Conservation (phyloP, 2,113 vertebrate genomes). For the Balaenoptera acutorostrata region DNA sequence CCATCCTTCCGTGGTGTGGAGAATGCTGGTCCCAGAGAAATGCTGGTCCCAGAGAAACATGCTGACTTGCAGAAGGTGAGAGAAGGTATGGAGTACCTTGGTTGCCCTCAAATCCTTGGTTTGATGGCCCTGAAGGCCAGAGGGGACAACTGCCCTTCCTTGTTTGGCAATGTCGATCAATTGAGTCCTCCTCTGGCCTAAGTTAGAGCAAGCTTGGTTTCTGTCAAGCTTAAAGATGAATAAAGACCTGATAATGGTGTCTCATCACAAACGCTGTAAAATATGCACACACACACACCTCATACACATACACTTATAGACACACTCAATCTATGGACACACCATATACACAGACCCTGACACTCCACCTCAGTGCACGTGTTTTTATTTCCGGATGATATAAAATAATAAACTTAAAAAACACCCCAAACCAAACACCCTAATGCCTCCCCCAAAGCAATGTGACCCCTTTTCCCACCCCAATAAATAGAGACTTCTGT, state of each 20-base stretch:
- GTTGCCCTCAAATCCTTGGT: neutral
- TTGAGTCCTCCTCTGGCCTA: neutral
- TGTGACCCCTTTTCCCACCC: constrained; percentile 51
- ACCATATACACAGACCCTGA: neutral
- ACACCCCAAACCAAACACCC: constrained; percentile 38
- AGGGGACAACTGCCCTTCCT: neutral
- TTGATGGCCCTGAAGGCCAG: neutral
- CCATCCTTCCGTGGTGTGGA: neutral
- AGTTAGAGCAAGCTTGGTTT: neutral
- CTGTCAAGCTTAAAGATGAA: neutral
- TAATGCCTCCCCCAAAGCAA: constrained; percentile 18
- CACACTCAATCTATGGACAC: neutral
- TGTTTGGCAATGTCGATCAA: neutral
- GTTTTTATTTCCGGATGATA: constrained; percentile 71
- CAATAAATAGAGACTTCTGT: constrained; percentile 60
- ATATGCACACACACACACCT: neutral
- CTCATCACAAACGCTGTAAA: neutral
- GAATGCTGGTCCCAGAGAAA: neutral
- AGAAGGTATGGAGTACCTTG: neutral
- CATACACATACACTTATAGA: neutral
- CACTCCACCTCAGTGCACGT: constrained; percentile 16
- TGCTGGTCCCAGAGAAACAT: neutral
- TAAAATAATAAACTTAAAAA: constrained; percentile 74
- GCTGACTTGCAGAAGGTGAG: neutral
- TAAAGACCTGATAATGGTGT: neutral